A percentile compares a stretch with the other conserved stretches of the same genome.
Evolutionary conservation across 2,797 vertebrate genomes (phyloP).

Genomic region (Dallia pectoralis): DNA sequence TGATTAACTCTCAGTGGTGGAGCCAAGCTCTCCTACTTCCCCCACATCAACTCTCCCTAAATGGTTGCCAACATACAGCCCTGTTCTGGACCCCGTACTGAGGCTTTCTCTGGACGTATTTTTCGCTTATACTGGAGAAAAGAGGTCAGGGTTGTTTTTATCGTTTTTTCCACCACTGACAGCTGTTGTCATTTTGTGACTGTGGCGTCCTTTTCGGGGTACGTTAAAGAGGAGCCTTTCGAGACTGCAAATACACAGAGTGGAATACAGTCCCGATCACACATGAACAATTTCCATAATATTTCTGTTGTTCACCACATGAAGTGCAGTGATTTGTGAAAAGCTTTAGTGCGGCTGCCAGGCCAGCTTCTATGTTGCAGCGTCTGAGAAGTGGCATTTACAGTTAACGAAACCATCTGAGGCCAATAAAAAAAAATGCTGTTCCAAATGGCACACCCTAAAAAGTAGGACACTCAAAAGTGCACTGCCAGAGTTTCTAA

Average conservation of each 20-base stretch:
- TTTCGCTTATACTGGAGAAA: conserved; percentile 10
- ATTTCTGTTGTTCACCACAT: conserved; percentile 43
- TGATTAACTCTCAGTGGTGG: conserved; percentile 42
- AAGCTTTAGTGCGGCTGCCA: conserved; percentile 42
- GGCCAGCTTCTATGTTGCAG: conserved; percentile 32
- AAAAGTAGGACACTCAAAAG: neutral
- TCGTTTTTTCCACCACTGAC: conserved; percentile 22
- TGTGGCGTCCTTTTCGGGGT: conserved; percentile 31
- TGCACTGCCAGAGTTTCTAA: conserved; percentile 23
- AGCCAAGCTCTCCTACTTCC: conserved; percentile 32
- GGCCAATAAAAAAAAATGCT: neutral
- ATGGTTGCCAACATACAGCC: conserved; percentile 20
- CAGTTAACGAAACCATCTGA: neutral
- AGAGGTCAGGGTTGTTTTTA: conserved; percentile 30
- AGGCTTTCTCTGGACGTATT: neutral
- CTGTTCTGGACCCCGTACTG: neutral
- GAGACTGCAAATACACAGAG: neutral
- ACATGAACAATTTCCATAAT: conserved; percentile 50
- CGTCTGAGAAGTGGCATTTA: neutral
- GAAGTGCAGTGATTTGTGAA: conserved; percentile 49
- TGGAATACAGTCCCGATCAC: neutral
- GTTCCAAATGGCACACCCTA: neutral
- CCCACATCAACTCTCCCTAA: conserved; percentile 26
- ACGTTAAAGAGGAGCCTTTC: neutral
- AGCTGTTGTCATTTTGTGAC: conserved; percentile 31